Conservation (phyloP, 2,797 vertebrate genomes). For the Hyperoplus immaculatus region DNA sequence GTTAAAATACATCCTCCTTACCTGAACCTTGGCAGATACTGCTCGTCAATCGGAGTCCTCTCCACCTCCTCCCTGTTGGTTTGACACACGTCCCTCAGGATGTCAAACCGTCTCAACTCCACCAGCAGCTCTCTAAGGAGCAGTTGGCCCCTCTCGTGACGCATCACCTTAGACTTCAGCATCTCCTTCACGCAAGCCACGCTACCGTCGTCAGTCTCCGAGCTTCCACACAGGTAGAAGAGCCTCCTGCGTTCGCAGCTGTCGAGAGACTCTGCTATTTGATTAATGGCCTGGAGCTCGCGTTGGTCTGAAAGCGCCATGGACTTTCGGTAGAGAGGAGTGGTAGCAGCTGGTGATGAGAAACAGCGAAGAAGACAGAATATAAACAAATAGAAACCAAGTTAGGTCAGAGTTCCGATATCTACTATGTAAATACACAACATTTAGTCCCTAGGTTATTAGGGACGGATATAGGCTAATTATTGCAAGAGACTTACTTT, state of each 20-base stretch:
- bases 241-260: conserved; percentile 84
- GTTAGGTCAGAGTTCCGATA: neutral
- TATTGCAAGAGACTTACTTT: neutral
- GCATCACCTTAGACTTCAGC: conserved; percentile 75
- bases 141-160: conserved; percentile 41
- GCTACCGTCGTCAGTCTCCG: conserved; percentile 64
- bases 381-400: neutral
- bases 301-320: conserved; percentile 39
- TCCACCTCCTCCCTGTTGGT: conserved; percentile 81
- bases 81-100: conserved; percentile 85
- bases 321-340: neutral
- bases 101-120: conserved; percentile 88
- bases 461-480: neutral
- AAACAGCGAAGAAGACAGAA: neutral
- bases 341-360: neutral
- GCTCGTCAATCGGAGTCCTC: conserved; percentile 61
- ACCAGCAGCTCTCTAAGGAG: conserved; percentile 87
- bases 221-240: conserved; percentile 86
- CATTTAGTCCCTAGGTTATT: no score
- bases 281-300: conserved; percentile 73
- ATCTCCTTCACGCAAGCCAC: conserved; percentile 73
- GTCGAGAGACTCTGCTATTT: conserved; percentile 86
- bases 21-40: conserved; percentile 89
- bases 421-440: no score
- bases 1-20: conserved; percentile 49